phyloP scores from a whole-genome alignment of 1,140 invertebrate species.

The Tetranychus urticae region DNA sequence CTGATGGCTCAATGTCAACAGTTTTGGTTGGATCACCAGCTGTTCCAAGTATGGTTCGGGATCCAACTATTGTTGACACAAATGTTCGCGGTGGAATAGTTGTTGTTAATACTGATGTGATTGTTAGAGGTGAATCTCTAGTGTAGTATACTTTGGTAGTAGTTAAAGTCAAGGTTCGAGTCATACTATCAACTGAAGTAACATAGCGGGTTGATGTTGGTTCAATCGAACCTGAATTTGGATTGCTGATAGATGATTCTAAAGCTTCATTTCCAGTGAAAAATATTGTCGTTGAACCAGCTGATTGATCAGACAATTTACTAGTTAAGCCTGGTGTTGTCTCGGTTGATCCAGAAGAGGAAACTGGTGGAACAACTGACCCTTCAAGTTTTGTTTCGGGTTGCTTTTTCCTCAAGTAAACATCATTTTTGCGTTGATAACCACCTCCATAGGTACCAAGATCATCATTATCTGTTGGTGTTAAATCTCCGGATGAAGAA shows the following conservation, averaged over 20 bases:
- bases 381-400: neutral
- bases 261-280: slow-evolving; percentile 2
- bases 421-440: neutral
- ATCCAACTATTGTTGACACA: slow-evolving; percentile 15
- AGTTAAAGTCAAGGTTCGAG: slow-evolving; percentile 13
- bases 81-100: slow-evolving; percentile 14
- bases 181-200: slow-evolving; percentile 14
- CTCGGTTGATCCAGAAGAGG: neutral
- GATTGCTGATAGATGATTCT: neutral
- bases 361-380: neutral
- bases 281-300: neutral
- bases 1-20: neutral
- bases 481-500: neutral
- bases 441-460: neutral
- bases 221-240: neutral
- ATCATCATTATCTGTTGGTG: neutral
- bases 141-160: slow-evolving; percentile 16
- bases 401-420: neutral
- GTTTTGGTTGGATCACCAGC: slow-evolving; percentile 3
- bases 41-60: slow-evolving; percentile 10
- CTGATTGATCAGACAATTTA: neutral
- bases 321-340: neutral
- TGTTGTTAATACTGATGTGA: slow-evolving; percentile 15
- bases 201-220: slow-evolving; percentile 10
- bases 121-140: slow-evolving; percentile 14